Evolutionary conservation across 2,797 vertebrate species (phyloP), one percentile per base, ranked within the genome.

Genomic region (Platyrinchus mystaceus): DNA sequence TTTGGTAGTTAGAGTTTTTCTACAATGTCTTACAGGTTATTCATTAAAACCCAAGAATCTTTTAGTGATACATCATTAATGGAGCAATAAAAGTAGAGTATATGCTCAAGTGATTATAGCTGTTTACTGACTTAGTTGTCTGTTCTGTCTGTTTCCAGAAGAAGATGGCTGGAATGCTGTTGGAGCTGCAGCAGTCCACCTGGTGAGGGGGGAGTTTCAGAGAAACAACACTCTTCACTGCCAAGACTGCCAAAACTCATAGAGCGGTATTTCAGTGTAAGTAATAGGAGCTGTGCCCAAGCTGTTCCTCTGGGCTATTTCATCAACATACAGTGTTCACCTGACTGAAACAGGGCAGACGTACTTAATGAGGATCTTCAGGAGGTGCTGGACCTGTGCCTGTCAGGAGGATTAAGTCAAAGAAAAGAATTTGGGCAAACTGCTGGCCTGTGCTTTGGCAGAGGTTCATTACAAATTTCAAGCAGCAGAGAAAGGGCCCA

Each of bases 311-410:
- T 87, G 55, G 56, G 76, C 32, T 89, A 32, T 87, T 96, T 94
- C 52, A 91, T 94, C 88, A 87, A 80, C 41, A 47, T 36, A 90
- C 18, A 41, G 47, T 19, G 24, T 94, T 95, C 81, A 95, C 93
- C 93, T 96, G 87, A 88, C 41, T 78, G 62, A 88, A 95, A 67
- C 4, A 13, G 85, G 66, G 73, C 86, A 94, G 91, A 81, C 6
- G 0, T 50, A 63, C 86, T 95, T 95, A 95, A 94, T 86, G 73
- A 95, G 83, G 78, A 91, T 90, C 85, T 91, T 96, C 85, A 81
- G 69, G 85, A 94, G 53, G 36, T 8, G 20, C 66, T 97, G 94
- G 87, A 95, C 44, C 53, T 73, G 53, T 95, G 94, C 93, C 95
- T 93, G 84, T 76, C 62, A 71, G 68, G 52, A 90, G 55, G 73